Conservation (phyloP, 2,888 invertebrate species). For the Bruchidius siliquastri region DNA sequence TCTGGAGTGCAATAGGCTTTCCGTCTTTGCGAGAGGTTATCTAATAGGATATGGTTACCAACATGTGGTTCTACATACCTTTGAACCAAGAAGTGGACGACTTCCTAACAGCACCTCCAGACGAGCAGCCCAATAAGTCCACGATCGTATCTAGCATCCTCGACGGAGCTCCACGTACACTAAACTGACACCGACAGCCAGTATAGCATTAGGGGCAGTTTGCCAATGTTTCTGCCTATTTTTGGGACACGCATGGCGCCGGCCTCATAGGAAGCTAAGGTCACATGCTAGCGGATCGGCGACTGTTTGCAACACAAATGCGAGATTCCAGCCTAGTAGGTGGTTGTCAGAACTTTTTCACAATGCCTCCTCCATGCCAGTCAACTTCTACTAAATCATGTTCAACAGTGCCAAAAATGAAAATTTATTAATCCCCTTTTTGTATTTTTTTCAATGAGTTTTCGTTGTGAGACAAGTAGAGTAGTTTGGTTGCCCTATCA, state of each 20-base stretch:
- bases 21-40: no score
- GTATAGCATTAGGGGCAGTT: background rate
- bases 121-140: slow-evolving; percentile 39
- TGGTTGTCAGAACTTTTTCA: background rate
- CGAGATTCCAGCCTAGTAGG: background rate
- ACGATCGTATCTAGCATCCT: slow-evolving; percentile 44
- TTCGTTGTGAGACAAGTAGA: no score
- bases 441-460: no score
- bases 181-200: slow-evolving; percentile 7
- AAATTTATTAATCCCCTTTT: no score
- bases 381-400: no score
- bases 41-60: no score
- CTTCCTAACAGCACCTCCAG: slow-evolving; percentile 15
- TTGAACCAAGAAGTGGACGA: background rate
- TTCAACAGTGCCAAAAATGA: no score
- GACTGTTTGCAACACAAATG: background rate
- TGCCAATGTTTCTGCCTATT: background rate
- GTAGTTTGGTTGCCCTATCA: no score
- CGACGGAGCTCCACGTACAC: slow-evolving; percentile 22
- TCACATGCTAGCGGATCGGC: background rate
- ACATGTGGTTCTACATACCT: no score
- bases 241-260: background rate
- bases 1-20: no score
- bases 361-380: no score
- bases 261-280: background rate